Conservation (phyloP, 2,113 vertebrate species). For the Edolisoma coerulescens region DNA sequence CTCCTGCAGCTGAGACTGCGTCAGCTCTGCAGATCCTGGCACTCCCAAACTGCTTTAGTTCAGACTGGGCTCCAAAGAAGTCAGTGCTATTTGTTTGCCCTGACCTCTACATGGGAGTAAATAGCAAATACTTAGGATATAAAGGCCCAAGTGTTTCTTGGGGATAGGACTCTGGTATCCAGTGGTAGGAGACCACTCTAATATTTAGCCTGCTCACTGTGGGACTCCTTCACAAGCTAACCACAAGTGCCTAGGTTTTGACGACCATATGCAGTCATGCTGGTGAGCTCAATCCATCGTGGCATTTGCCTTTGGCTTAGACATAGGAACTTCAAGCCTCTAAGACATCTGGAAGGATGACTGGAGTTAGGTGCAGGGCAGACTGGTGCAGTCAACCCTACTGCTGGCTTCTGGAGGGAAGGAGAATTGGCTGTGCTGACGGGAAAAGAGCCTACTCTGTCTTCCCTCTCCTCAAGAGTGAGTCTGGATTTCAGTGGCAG, state of each 20-base stretch:
- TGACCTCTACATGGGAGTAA: background rate
- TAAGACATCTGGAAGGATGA: background rate
- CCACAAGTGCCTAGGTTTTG: background rate
- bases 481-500: background rate
- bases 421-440: background rate
- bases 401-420: background rate
- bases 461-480: background rate
- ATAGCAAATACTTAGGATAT: background rate
- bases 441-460: background rate
- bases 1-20: background rate
- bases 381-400: background rate
- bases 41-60: background rate
- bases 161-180: background rate
- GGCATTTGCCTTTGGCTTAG: background rate
- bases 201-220: background rate
- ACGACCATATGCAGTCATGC: accelerated
- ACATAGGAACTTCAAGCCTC: background rate
- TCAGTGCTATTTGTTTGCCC: background rate
- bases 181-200: background rate
- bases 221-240: background rate
- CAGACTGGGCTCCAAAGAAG: background rate
- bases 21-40: background rate
- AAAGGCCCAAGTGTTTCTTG: background rate
- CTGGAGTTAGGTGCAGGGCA: background rate
- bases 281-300: background rate